Evolutionary conservation across 2,113 vertebrate species (phyloP), one percentile per base, ranked within the genome.

Genomic region (Callithrix jacchus): DNA sequence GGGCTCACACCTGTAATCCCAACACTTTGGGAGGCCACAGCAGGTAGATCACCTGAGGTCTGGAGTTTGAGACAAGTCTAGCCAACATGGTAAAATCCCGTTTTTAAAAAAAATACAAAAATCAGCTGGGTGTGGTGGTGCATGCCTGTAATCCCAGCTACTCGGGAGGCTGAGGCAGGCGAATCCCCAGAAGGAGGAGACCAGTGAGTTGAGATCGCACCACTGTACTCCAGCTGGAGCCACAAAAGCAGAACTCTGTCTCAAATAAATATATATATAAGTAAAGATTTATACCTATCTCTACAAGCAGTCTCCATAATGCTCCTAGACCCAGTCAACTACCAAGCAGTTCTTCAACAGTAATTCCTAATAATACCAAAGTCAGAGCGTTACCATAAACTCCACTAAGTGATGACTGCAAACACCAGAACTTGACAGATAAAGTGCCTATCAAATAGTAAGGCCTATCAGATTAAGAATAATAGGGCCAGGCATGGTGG

Each of bases 381-480:
- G 71, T 85, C 94, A 79, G 23, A 79, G 58, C 45, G 21, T 58
- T 47, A 68, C 35, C 42, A 64, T 32, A 40, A 92, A 42, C 66
- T 66, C 84, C 40, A 40, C 40, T 42, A 58, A 45, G 61, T 64
- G 23, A 16, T 8, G 25, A 74, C 45, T 0, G 3, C 40, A 27
- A 88, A 96, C 27, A 13, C 13, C 2, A 74, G 40, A 56, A 10
- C 8, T 52, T 95, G 32, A 89, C 27, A 81, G 49, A 68, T 79
- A 84, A 87, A 79, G 16, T n/a, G 9, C 21, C 40, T 64, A 86
- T 87, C 76, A 93, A 64, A 93, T 20, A 96, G 80, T 49, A 90
- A 89, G 40, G 52, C 30, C 37, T 87, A 13, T 70, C 49, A 90
- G 85, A 70, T 86, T 88, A 97, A 93, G 96, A 96, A 87, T 40